Percentiles rank a stretch among this genome's conserved stretches.
phyloP scores from a whole-genome alignment of 2,888 invertebrate species.

The Apamea anceps region DNA sequence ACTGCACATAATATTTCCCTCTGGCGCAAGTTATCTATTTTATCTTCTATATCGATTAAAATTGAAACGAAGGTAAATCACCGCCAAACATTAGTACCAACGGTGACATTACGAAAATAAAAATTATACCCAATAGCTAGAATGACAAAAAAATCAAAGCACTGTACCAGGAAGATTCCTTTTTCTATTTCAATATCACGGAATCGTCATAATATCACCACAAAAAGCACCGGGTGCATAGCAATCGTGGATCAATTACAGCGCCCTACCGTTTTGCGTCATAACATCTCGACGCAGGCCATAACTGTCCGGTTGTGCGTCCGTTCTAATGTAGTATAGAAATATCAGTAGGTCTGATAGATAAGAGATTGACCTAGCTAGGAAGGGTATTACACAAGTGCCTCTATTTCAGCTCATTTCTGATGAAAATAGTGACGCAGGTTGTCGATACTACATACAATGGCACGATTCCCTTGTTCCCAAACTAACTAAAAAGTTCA shows the following conservation, averaged over 20 bases:
- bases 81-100: neutral
- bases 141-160: neutral
- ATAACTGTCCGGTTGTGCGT: conserved; percentile 79
- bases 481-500: no score
- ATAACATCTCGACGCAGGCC: conserved; percentile 80
- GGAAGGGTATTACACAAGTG: neutral
- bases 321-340: conserved; percentile 11
- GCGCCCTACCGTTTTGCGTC: conserved; percentile 83
- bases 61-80: neutral
- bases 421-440: neutral
- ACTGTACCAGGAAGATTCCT: neutral
- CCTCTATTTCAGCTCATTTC: neutral
- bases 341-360: conserved; percentile 34
- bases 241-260: conserved; percentile 82
- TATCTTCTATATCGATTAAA: no score
- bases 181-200: conserved; percentile 24
- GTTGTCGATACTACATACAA: neutral
- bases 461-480: no score
- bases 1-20: no score
- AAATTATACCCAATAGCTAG: no score
- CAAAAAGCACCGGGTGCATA: conserved; percentile 66
- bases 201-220: conserved; percentile 45
- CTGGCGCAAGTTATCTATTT: no score
- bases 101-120: neutral
- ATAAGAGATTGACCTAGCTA: neutral